Conservation (phyloP, 1,140 invertebrate genomes). For the Kradibia gibbosae region DNA sequence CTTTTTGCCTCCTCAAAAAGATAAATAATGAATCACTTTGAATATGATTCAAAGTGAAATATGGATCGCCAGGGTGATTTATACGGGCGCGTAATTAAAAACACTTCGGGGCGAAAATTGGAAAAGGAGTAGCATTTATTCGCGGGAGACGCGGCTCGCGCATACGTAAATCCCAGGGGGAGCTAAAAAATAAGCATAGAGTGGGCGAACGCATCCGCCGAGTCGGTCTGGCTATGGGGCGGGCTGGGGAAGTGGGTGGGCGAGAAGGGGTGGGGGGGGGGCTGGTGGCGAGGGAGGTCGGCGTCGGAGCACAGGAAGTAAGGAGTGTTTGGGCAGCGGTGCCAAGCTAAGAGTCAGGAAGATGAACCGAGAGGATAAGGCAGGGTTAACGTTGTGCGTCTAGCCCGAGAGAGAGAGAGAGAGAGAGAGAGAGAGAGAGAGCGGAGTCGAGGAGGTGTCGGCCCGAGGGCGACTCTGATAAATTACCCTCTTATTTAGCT, state of each 20-base stretch:
- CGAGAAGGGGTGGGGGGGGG: too few species aligned
- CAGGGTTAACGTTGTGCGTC: slow-evolving; percentile 37
- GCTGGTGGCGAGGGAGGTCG: too few species aligned
- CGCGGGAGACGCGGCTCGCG: background rate
- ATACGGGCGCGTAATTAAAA: background rate
- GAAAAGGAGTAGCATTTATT: background rate
- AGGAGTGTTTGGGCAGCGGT: background rate
- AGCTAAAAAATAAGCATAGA: background rate
- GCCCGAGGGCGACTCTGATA: slow-evolving; percentile 55
- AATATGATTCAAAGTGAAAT: background rate
- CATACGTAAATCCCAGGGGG: background rate
- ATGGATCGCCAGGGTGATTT: background rate
- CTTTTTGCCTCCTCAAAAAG: background rate
- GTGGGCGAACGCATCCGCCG: background rate
- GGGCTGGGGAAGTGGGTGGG: too few species aligned
- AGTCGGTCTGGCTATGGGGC: too few species aligned
- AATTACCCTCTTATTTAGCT: slow-evolving; percentile 52
- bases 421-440: slow-evolving; percentile 49
- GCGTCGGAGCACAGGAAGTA: background rate
- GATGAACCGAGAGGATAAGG: slow-evolving; percentile 55
- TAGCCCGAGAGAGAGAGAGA: background rate
- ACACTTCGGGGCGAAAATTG: background rate
- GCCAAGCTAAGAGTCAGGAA: slow-evolving; percentile 35
- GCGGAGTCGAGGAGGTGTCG: slow-evolving; percentile 53
- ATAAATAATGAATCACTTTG: background rate